Percentiles rank a stretch among this genome's conserved stretches.
Conservation (phyloP, 2,113 vertebrate species). For the Micromys minutus region DNA sequence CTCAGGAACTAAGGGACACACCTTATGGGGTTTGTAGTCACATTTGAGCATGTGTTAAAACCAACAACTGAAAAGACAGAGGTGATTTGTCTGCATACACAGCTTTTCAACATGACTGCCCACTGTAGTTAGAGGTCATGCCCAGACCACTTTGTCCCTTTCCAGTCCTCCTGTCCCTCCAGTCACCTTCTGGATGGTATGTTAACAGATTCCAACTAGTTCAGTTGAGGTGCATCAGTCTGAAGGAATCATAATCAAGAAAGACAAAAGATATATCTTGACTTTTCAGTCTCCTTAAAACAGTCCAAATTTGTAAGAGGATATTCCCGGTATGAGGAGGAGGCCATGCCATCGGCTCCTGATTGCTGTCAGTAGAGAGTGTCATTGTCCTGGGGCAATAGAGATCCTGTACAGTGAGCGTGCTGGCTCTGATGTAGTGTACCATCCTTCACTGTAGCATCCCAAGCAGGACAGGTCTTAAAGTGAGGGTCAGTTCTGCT, state of each 20-base stretch:
- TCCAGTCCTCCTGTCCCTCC: background rate
- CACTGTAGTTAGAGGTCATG: fast-evolving
- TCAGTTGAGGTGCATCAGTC: background rate
- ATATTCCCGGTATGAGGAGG: background rate
- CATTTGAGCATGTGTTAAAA: background rate
- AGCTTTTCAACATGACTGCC: background rate
- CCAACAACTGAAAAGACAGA: background rate
- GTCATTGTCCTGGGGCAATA: background rate
- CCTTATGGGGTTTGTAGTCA: fast-evolving
- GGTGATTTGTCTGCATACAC: background rate
- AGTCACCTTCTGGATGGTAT: background rate
- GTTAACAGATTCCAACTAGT: background rate
- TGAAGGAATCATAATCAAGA: background rate
- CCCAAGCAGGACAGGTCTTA: background rate
- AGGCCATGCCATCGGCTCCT: background rate
- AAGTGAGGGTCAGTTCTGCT: background rate
- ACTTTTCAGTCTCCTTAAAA: conserved; percentile 14
- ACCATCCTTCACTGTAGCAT: background rate
- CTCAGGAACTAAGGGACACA: fast-evolving
- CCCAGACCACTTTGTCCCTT: background rate
- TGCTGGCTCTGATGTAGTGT: background rate
- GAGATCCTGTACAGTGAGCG: background rate
- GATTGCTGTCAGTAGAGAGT: background rate
- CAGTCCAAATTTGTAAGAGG: background rate
- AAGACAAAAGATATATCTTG: background rate